Base-by-base conservation (phyloP, 2,113 vertebrate genomes). In the Ochotona curzoniae region DNA sequence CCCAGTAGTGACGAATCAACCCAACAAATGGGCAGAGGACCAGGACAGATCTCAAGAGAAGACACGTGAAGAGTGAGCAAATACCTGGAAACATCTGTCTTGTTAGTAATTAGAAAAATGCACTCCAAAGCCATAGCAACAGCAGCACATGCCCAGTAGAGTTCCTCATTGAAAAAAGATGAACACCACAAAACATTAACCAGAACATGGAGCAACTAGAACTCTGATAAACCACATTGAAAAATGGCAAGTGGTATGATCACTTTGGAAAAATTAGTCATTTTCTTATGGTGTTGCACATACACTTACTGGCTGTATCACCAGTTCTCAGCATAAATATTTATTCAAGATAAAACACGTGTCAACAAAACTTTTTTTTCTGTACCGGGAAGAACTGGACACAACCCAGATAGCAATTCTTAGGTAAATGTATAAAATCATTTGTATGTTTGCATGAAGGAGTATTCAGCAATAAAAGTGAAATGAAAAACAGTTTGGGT, bases 341-440 rank as follows among this genome's bases (percentile, higher is more conserved):
- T 90, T 89, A 86, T 35, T 54, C 14, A 85, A 86, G 51, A 38
- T 20, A 92, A 96, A 96, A 83, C 69, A 67, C 30, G 8, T 88
- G 64, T 61, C 75, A 76, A 91, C 54, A 75, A n/a, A 87, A n/a
- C 57, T 54, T 91, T 94, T 92, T 57, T 94, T 93, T 30, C 51
- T 75, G 51, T n/a, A 71, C 30, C 71, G 67, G 81, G 47, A 78
- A 64, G 94, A 76, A 64, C 54, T 73, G 71, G 63, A 76, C 83
- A 69, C 47, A 71, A 84, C 23, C 2, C 67, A 88, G 26, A 38
- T 79, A 69, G 30, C 32, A 57, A 47, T 91, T 38, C 88, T 8
- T 3, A 76, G 64, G 51, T 75, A 32, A 92, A 70, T 76, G 67
- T 54, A 63, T 88, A 87, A 57, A 73, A 54, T 76, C 38, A 64